phyloP scores from a whole-genome alignment of 1,140 invertebrate genomes.

The Argopecten irradians region DNA sequence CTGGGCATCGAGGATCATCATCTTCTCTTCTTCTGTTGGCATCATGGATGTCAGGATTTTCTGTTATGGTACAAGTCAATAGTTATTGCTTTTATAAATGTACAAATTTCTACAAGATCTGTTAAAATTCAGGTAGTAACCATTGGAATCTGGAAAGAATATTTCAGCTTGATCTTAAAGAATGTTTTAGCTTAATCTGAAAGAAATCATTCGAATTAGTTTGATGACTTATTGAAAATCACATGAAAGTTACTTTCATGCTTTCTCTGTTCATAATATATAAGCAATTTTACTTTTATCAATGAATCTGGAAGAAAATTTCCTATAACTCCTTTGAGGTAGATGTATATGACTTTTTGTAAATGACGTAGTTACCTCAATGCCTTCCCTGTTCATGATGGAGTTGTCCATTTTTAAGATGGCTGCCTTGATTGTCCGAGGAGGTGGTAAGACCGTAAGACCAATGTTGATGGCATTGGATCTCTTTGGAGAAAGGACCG shows the following conservation, averaged over 20 bases:
- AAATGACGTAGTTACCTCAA: slow-evolving; percentile 83
- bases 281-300: too few relatives aligned
- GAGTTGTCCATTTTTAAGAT: slow-evolving; percentile 99
- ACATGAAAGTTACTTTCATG: slow-evolving; percentile 87
- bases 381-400: slow-evolving; percentile 98
- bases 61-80: slow-evolving; percentile 74
- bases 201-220: too few relatives aligned
- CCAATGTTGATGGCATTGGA: slow-evolving; percentile 99
- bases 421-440: slow-evolving; percentile 94
- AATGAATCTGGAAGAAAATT: too few relatives aligned
- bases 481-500: slow-evolving; percentile 97
- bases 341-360: background rate
- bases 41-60: slow-evolving; percentile 97
- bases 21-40: slow-evolving; percentile 97
- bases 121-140: too few relatives aligned
- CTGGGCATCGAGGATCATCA: slow-evolving; percentile 97
- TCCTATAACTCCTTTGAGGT: background rate
- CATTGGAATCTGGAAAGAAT: too few relatives aligned
- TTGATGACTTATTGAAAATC: background rate
- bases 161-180: background rate
- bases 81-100: background rate
- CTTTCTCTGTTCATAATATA: slow-evolving; percentile 99
- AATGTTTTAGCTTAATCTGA: background rate
- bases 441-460: slow-evolving; percentile 98
- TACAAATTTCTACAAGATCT: too few relatives aligned